phyloP scores from a whole-genome alignment of 2,888 invertebrate species.

The Euproctis similis region DNA sequence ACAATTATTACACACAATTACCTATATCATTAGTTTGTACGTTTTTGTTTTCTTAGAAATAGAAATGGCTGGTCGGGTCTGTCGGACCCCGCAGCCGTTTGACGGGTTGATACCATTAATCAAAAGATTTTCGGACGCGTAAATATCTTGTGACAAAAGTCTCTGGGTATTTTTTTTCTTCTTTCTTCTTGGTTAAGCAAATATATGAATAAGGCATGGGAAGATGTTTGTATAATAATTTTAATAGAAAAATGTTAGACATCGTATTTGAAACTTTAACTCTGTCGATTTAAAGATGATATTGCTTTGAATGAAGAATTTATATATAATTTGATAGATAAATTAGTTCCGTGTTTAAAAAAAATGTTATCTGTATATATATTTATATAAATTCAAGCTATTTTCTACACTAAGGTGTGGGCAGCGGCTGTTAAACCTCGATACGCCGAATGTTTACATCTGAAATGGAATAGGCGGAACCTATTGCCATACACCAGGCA shows the following conservation, averaged over 20 bases:
- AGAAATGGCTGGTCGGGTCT: no score
- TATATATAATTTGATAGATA: no score
- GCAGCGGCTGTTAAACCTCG: no score
- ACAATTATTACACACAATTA: conserved; percentile 66
- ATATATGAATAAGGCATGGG: conserved; percentile 53
- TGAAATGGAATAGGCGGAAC: no score
- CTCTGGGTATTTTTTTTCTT: no score
- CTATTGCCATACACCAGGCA: no score
- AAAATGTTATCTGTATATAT: no score
- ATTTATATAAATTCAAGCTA: no score
- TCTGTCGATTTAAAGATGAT: conserved; percentile 3
- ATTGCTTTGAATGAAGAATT: conserved; percentile 2
- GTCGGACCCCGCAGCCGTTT: conserved; percentile 36
- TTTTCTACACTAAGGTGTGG: no score
- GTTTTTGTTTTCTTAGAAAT: conserved; percentile 57
- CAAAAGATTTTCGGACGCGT: conserved; percentile 46
- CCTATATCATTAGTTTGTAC: conserved; percentile 58
- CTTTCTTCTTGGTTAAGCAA: conserved; percentile 63
- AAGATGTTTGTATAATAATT: conserved; percentile 6
- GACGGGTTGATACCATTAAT: conserved; percentile 61
- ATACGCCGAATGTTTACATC: no score
- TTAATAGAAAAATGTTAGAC: conserved; percentile 1
- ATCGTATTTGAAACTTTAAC: neutral
- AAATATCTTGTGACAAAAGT: conserved; percentile 58
- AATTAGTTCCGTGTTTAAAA: no score